Percentiles rank a stretch among this genome's conserved stretches.
phyloP scores from a whole-genome alignment of 2,888 invertebrate species.

The Matsumyia berberina region DNA sequence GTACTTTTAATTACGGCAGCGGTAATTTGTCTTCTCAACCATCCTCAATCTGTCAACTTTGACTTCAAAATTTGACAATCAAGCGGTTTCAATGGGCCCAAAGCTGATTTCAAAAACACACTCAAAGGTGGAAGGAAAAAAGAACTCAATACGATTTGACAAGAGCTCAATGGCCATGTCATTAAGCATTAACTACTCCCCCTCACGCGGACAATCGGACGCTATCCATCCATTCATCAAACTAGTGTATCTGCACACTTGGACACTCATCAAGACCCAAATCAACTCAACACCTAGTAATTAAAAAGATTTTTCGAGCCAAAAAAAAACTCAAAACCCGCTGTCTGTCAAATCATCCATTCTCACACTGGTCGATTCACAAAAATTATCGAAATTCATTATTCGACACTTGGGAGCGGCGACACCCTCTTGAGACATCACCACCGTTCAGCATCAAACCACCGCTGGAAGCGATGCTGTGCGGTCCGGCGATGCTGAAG shows the following conservation, averaged over 20 bases:
- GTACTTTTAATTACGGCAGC: constrained; percentile 51
- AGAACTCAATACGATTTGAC: constrained; percentile 43
- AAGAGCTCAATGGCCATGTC: constrained; percentile 59
- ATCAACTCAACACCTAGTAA: constrained; percentile 44
- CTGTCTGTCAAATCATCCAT: constrained; percentile 65
- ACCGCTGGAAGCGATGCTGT: constrained; percentile 42
- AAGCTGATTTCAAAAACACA: constrained; percentile 1
- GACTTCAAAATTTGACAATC: constrained; percentile 31
- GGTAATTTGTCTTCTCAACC: constrained; percentile 55
- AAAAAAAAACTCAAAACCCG: constrained; percentile 15
- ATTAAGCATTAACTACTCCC: constrained; percentile 64
- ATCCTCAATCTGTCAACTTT: constrained; percentile 44
- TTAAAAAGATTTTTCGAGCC: no score
- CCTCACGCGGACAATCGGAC: constrained; percentile 25
- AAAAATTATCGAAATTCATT: constrained; percentile 60
- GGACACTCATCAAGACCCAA: constrained; percentile 32
- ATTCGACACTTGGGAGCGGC: constrained; percentile 46
- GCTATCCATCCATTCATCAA: constrained; percentile 48
- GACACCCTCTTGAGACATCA: constrained; percentile 53
- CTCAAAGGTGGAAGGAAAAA: background rate
- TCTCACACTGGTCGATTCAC: constrained; percentile 47
- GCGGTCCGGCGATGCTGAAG: constrained; percentile 37
- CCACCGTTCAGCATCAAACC: constrained; percentile 4
- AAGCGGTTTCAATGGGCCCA: constrained; percentile 4
- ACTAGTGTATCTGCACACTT: constrained; percentile 20